These are phyloP conservation scores for Cryptoblepharus egeriae DNA, from an alignment of 2,797 vertebrate species.

Conservation along the genomic window DNA sequence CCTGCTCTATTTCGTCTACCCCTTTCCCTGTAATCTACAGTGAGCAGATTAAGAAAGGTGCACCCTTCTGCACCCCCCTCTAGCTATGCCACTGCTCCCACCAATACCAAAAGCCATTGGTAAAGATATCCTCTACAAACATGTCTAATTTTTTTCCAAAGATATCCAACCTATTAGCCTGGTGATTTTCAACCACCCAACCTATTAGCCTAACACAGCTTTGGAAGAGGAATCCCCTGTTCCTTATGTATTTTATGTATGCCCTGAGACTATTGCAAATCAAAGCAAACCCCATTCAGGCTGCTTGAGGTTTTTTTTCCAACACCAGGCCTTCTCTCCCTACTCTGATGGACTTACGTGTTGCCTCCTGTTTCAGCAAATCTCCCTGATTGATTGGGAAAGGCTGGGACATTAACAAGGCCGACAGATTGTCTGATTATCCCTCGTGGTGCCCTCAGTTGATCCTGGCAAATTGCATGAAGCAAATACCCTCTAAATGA, in stretches of 20 bases:
- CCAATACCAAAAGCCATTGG: too few species aligned
- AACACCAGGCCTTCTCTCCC: neutral
- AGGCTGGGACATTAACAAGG: neutral
- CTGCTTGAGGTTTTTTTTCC: neutral
- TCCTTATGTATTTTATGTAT: too few species aligned
- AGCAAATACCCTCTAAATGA: conserved; percentile 53
- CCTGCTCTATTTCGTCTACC: neutral
- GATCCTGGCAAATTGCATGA: neutral
- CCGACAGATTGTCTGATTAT: conserved; percentile 15
- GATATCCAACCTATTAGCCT: too few species aligned
- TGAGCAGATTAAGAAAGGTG: too few species aligned
- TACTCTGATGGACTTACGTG: neutral
- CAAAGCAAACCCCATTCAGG: neutral
- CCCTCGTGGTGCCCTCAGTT: conserved; percentile 1
- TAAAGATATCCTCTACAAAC: too few species aligned
- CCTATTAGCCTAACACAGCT: neutral
- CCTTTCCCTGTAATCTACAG: neutral
- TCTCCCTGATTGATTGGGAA: neutral
- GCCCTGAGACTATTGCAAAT: neutral
- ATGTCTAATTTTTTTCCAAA: too few species aligned
- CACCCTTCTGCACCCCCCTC: too few species aligned
- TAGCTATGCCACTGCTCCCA: too few species aligned
- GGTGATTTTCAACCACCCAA: too few species aligned
- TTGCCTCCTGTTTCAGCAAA: neutral
- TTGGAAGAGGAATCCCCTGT: too few species aligned